A percentile compares a stretch with the other conserved stretches of the same genome.
These are phyloP conservation scores for Desmodus rotundus DNA, from an alignment of 2,113 vertebrate genomes.

Conservation along the genomic window DNA sequence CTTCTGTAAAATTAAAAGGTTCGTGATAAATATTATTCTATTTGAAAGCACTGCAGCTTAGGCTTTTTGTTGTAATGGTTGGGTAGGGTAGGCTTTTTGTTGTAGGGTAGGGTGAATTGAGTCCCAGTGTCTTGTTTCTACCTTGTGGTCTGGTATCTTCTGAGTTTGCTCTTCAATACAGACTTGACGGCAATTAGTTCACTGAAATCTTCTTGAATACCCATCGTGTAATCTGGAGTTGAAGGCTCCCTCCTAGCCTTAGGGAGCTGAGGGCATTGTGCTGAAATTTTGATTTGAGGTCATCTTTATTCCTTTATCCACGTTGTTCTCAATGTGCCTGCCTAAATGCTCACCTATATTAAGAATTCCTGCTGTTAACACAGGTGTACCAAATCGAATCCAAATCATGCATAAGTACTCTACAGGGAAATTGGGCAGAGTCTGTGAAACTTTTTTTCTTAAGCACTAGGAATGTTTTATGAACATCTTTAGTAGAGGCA, in stretches of 20 bases:
- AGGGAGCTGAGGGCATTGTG: background rate
- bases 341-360: background rate
- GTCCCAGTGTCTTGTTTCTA: background rate
- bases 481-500: slow-evolving; percentile 32
- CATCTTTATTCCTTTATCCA: background rate
- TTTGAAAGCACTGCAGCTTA: background rate
- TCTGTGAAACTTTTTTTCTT: slow-evolving; percentile 34
- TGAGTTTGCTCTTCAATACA: slow-evolving; percentile 24
- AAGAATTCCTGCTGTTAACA: slow-evolving; percentile 28
- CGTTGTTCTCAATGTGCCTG: background rate
- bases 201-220: background rate
- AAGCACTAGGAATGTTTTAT: slow-evolving; percentile 30
- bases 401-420: slow-evolving; percentile 45
- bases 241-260: background rate
- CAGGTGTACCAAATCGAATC: slow-evolving; percentile 26
- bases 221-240: background rate
- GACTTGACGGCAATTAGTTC: background rate
- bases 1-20: background rate
- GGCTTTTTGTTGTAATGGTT: background rate
- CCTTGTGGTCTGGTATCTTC: background rate
- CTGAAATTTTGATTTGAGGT: slow-evolving; percentile 46
- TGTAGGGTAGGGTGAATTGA: background rate
- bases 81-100: background rate
- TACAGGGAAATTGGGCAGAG: slow-evolving; percentile 33
- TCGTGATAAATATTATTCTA: slow-evolving; percentile 1